Percentiles rank a stretch among this genome's conserved stretches.
phyloP scores from a whole-genome alignment of 2,113 vertebrate genomes.

The Bubalus kerabau region DNA sequence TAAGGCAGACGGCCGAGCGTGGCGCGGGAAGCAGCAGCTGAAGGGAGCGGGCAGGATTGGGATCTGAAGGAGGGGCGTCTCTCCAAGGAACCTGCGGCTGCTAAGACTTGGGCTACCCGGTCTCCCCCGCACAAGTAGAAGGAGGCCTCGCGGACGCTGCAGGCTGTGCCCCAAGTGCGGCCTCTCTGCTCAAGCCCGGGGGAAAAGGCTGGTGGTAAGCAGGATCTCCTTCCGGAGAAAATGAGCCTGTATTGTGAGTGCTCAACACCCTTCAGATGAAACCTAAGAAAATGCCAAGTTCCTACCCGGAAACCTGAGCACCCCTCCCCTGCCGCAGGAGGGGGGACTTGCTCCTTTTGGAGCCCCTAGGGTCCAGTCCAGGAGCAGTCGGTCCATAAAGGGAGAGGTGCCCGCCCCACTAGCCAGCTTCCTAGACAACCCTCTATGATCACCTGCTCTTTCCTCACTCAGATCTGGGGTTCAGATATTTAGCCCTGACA shows the following conservation, averaged over 20 bases:
- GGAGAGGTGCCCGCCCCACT: neutral
- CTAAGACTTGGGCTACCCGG: fast-evolving
- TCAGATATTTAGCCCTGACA: neutral
- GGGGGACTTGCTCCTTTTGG: neutral
- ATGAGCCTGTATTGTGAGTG: neutral
- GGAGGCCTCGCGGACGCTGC: no score
- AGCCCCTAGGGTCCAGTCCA: neutral
- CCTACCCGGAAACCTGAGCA: neutral
- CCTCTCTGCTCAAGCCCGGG: fast-evolving
- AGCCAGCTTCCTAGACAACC: neutral
- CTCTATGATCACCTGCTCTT: no score
- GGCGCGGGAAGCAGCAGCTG: neutral
- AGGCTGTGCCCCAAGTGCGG: fast-evolving
- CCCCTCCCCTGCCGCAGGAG: neutral
- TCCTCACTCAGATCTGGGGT: neutral
- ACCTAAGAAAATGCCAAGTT: neutral
- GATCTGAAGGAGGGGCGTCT: neutral
- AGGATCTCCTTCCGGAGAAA: neutral
- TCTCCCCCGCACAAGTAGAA: neutral
- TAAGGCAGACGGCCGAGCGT: neutral
- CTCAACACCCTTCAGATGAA: neutral
- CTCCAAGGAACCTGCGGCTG: neutral
- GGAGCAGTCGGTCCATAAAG: neutral
- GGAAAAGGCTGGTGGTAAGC: no score
- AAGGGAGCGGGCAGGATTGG: neutral